A percentile compares a stretch with the other conserved stretches of the same genome.
Conservation (phyloP, 2,113 vertebrate genomes). For the Epinephelus cyanopodus region DNA sequence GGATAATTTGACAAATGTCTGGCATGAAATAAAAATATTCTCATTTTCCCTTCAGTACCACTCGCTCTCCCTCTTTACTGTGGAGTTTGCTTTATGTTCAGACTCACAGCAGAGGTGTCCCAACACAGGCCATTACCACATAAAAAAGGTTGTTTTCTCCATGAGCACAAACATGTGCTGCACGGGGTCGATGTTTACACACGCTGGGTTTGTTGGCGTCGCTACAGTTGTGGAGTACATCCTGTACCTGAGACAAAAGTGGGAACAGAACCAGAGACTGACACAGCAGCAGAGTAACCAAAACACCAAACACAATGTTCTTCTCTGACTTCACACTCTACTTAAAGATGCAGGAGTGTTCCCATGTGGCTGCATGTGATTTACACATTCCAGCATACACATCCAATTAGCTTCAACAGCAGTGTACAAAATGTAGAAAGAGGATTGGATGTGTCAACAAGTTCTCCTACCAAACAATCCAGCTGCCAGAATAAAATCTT, state of each 20-base stretch:
- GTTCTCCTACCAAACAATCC: too few relatives aligned
- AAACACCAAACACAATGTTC: neutral
- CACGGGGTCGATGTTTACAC: neutral
- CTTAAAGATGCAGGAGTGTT: neutral
- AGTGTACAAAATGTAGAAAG: neutral
- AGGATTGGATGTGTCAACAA: neutral
- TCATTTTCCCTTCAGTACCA: neutral
- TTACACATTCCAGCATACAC: neutral
- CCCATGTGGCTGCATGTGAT: neutral
- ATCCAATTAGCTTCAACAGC: too few relatives aligned
- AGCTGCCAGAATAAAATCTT: too few relatives aligned
- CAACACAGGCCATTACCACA: conserved; percentile 14
- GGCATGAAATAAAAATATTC: conserved; percentile 18
- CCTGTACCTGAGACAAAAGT: too few relatives aligned
- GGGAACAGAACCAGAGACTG: neutral
- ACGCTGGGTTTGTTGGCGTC: neutral
- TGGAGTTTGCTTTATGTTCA: neutral
- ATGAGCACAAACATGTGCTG: neutral
- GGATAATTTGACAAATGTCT: neutral
- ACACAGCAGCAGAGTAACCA: neutral
- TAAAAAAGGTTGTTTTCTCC: neutral
- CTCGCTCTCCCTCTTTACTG: neutral
- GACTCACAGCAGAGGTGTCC: neutral
- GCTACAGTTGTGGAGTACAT: neutral
- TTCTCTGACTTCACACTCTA: neutral